Evolutionary conservation across 2,888 invertebrate genomes (phyloP), one percentile per base, ranked within the genome.

Genomic region (Phaedon cochleariae): DNA sequence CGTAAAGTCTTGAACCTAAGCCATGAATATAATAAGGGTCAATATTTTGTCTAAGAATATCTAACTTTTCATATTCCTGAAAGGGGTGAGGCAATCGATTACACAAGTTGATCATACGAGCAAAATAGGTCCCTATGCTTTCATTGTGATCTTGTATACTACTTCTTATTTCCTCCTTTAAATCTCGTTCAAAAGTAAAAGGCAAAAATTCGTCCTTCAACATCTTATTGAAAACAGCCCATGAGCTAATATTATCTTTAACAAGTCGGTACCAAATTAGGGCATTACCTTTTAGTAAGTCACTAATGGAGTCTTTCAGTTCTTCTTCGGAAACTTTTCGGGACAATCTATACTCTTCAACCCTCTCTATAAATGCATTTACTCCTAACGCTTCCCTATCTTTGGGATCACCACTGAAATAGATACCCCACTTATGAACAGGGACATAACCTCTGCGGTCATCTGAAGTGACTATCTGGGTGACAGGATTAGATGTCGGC

Each of bases 211-310:
- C 46, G 17, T 18, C 51, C 5, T 34, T 29, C 1, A 64, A 10
- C 5, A 26, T 5, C 10, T 26, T 3, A 18, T 64, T 46, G 20
- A 67, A 53, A 12, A 64, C 31, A 2, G 53, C 48, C 61, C 46
- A 48, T 3, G 37, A 54, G 6, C 2, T 45, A 21, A 67, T 26
- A 18, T 48, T 60, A 10, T 9, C 1, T 26, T 34, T 52, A 10
- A 55, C 18, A 26, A 71, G 41, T 0, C 69, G 3, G 37, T 64
- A 70, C 70, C 73, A 74, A 9, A 67, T 61, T 1, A 67, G 45
- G 0, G 70, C 72, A 2, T 52, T 22, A 1, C 69, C 71, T 4
- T n/a, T 21, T 31, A 73, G 68, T 10, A 72, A 55, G 20, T 74
- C 72, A 0, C 49, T 41, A 0, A 72, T 66, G 0, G 68, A 67